phyloP scores from a whole-genome alignment of 2,113 vertebrate genomes.

The Phaetusa simplex region DNA sequence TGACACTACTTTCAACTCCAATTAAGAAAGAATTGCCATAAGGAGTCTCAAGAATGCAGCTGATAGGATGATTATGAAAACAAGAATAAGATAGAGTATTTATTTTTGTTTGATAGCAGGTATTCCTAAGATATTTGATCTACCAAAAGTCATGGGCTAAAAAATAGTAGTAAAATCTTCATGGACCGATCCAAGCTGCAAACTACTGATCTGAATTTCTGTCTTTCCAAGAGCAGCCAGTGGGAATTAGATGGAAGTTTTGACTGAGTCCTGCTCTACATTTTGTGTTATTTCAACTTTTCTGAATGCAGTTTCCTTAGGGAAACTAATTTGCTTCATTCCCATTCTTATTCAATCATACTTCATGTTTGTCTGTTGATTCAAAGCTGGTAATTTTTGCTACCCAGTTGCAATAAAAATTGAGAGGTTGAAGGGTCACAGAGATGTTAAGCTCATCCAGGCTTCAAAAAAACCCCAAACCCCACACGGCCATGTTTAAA shows the following conservation, averaged over 20 bases:
- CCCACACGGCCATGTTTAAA: not conserved
- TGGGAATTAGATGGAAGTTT: not conserved
- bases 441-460: not conserved
- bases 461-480: not conserved
- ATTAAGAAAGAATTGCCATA: constrained; percentile 77
- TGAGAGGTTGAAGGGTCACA: not conserved
- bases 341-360: not conserved
- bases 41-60: constrained; percentile 77
- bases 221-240: not conserved
- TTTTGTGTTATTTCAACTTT: not conserved
- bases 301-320: not conserved
- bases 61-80: constrained; percentile 74
- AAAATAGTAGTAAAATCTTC: not conserved
- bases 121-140: not conserved
- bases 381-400: not conserved
- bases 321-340: not conserved
- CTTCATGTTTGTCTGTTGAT: not conserved
- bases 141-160: not conserved
- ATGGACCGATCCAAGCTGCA: not conserved
- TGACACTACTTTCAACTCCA: constrained; percentile 78
- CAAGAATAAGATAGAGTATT: not conserved
- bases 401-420: not conserved
- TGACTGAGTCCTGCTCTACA: not conserved
- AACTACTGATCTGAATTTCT: not conserved
- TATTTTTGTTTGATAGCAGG: not conserved